phyloP scores from a whole-genome alignment of 2,888 invertebrate genomes.

The Tenthredo notha region DNA sequence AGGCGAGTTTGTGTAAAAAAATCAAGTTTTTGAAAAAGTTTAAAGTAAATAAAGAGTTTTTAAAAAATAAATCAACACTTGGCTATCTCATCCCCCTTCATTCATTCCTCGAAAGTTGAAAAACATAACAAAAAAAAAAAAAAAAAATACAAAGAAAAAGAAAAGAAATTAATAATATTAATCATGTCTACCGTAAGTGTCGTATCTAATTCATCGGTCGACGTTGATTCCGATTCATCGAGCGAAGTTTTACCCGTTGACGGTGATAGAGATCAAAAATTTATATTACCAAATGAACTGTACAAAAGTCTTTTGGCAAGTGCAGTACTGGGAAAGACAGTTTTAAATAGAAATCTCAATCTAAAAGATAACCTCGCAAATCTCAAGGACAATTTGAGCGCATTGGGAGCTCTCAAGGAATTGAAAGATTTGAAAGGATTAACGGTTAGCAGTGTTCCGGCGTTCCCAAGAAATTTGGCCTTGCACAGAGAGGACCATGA shows the following conservation, averaged over 20 bases:
- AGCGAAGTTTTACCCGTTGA: conserved; percentile 71
- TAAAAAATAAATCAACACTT: background rate
- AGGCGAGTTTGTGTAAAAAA: conserved; percentile 5
- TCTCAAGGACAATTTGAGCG: conserved; percentile 74
- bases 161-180: background rate
- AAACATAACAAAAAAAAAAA: no score
- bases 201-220: conserved; percentile 76
- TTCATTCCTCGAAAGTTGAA: background rate
- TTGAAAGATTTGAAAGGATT: conserved; percentile 75
- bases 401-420: conserved; percentile 75
- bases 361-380: conserved; percentile 75
- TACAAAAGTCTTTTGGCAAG: conserved; percentile 90
- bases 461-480: conserved; percentile 77
- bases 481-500: conserved; percentile 74
- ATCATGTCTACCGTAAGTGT: conserved; percentile 76
- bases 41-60: conserved; percentile 1
- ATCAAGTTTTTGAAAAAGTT: background rate
- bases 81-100: no score
- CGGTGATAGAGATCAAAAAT: conserved; percentile 73
- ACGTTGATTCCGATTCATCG: conserved; percentile 76
- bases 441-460: conserved; percentile 76
- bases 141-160: no score
- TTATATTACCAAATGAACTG: conserved; percentile 87
- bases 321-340: conserved; percentile 82
- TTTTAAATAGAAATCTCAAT: conserved; percentile 73